Conservation (phyloP, 2,113 vertebrate genomes). For the Etia nguti region DNA sequence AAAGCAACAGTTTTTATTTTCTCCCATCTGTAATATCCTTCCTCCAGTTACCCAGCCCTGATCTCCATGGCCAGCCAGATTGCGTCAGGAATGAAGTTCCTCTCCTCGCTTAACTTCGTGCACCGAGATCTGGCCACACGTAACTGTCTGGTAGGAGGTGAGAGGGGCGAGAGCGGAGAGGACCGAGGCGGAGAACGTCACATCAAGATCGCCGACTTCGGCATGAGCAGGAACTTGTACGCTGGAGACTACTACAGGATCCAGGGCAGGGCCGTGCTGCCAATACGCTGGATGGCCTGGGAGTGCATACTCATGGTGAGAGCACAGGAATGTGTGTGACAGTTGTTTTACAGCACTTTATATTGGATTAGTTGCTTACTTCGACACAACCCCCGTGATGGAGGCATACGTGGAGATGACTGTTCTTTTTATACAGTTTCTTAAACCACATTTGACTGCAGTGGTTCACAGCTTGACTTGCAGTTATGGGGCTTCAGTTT, state of each 20-base stretch:
- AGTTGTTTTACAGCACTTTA: neutral
- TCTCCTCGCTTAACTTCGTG: slow-evolving; percentile 89
- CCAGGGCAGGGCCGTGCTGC: slow-evolving; percentile 88
- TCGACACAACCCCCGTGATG: neutral
- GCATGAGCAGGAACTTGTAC: slow-evolving; percentile 92
- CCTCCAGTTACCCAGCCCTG: slow-evolving; percentile 79
- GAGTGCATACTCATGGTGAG: slow-evolving; percentile 93
- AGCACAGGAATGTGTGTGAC: neutral
- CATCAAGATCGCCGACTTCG: slow-evolving; percentile 92
- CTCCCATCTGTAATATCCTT: neutral
- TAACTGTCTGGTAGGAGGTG: slow-evolving; percentile 89
- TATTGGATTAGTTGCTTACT: neutral
- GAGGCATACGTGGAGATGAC: neutral
- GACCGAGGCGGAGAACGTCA: slow-evolving; percentile 77
- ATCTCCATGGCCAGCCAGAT: slow-evolving; percentile 89
- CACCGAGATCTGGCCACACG: slow-evolving; percentile 87
- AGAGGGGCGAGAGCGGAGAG: slow-evolving; percentile 57
- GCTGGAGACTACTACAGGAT: slow-evolving; percentile 89
- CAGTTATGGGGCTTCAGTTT: neutral
- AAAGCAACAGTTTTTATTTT: neutral
- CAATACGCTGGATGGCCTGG: slow-evolving; percentile 97
- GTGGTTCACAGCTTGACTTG: neutral
- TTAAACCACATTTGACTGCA: neutral
- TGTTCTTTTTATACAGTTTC: neutral
- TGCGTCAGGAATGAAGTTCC: slow-evolving; percentile 88